Base-by-base conservation (phyloP, 2,797 vertebrate genomes). In the Prunella strophiata region DNA sequence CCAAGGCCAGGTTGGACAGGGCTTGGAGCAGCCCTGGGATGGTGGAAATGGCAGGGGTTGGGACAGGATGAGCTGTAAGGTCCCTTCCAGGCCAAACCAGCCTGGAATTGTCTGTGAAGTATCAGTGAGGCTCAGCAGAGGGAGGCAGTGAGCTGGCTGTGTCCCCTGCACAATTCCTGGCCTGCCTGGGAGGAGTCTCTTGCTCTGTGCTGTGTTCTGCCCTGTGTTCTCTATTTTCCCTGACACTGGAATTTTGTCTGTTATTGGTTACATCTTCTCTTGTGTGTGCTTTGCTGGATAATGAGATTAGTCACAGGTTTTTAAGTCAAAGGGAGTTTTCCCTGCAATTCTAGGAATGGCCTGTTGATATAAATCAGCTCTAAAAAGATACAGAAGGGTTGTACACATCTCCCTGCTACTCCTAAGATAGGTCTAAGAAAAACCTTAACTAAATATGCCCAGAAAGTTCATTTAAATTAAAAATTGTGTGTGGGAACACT, bases 1-100 rank as follows among this genome's bases (percentile, higher is more conserved):
- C 25, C n/a, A 10, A 27, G 29, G 43, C 21, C 51, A 3, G 23
- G 8, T 0, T 74, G 62, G 40, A 48, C 0, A 0, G 32, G 5
- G 22, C 18, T 88, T 61, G 54, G 30, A 88, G 48, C 30, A 67
- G n/a, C 0, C 19, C 9, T 43, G 57, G 63, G 27, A 0, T 13
- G 3, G 27, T 38, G 72, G 59, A 30, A 59, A 4, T 38, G 58
- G 9, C 58, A 78, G 51, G 13, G 2, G 2, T 4, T 51, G 23
- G 50, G 16, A 21, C 55, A 26, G 50, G 43, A 3, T 25, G 43
- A 30, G 8, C 38, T 38, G 2, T 8, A 4, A 47, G n/a, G 26
- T 71, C 15, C 21, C 3, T 65, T 22, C 29, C 32, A 27, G 38
- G 13, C 6, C 30, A 25, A 19, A 29, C 2, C 43, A 16, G 23